A percentile compares a stretch with the other conserved stretches of the same genome.
Conservation (phyloP, 2,113 vertebrate species). For the Cyprinus carpio region DNA sequence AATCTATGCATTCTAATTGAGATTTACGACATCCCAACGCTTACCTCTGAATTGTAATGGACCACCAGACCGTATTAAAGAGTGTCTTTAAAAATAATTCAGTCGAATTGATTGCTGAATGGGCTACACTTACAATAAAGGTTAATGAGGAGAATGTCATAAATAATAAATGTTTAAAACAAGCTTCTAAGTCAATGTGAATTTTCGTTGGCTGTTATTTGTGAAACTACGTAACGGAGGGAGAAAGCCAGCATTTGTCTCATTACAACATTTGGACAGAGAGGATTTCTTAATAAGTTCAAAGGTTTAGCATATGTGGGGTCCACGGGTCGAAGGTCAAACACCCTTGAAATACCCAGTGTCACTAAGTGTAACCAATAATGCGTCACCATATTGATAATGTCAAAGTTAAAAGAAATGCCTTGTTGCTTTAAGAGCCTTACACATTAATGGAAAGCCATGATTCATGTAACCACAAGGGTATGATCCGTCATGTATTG, state of each 20-base stretch:
- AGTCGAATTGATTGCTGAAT: neutral
- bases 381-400: slow-evolving; percentile 89
- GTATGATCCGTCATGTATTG: neutral
- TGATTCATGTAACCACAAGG: neutral
- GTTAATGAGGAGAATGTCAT: neutral
- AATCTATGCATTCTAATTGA: neutral
- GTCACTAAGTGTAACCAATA: slow-evolving; percentile 79
- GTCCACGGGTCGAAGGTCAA: slow-evolving; percentile 87
- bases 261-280: slow-evolving; percentile 70
- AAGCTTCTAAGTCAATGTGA: neutral
- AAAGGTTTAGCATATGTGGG: slow-evolving; percentile 82
- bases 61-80: neutral
- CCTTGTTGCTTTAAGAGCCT: slow-evolving; percentile 24
- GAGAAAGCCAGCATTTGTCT: slow-evolving; percentile 2
- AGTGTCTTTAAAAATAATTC: neutral
- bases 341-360: slow-evolving; percentile 77
- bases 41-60: neutral
- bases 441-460: neutral
- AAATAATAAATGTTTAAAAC: slow-evolving; percentile 11
- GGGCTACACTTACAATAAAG: neutral
- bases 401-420: slow-evolving; percentile 74
- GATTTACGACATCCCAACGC: slow-evolving; percentile 4
- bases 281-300: slow-evolving; percentile 78
- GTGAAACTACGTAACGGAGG: neutral
- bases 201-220: slow-evolving; percentile 16